A percentile compares a stretch with the other conserved stretches of the same genome.
phyloP scores from a whole-genome alignment of 2,113 vertebrate species.

The Gallinago media region DNA sequence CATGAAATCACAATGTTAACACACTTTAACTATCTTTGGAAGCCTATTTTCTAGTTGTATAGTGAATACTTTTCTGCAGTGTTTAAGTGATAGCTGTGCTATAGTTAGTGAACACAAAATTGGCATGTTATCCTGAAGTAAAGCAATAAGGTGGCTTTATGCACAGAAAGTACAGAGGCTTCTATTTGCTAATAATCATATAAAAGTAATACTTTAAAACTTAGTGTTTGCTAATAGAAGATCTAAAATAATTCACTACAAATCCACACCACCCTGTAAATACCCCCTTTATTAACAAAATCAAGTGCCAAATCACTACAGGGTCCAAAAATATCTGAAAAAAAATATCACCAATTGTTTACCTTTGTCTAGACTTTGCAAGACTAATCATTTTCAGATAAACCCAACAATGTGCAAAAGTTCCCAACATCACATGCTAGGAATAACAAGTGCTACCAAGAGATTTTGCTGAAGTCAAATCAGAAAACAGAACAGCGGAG shows the following conservation, averaged over 20 bases:
- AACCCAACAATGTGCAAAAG: conserved; percentile 79
- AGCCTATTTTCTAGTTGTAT: conserved; percentile 72
- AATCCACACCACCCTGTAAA: conserved; percentile 73
- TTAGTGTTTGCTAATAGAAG: conserved; percentile 89
- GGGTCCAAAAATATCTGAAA: conserved; percentile 65
- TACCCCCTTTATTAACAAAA: conserved; percentile 71
- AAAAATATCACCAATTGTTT: conserved; percentile 52
- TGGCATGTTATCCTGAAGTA: conserved; percentile 74
- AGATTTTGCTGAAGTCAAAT: conserved; percentile 62
- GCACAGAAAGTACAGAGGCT: conserved; percentile 71
- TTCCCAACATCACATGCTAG: conserved; percentile 63
- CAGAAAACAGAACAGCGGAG: conserved; percentile 39
- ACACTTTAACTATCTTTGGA: conserved; percentile 75
- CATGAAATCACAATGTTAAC: conserved; percentile 64
- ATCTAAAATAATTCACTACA: conserved; percentile 74
- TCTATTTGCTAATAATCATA: conserved; percentile 74
- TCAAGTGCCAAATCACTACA: conserved; percentile 81
- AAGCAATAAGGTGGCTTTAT: conserved; percentile 82
- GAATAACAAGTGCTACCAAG: conserved; percentile 76
- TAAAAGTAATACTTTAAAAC: conserved; percentile 80
- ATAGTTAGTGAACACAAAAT: conserved; percentile 77
- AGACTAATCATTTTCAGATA: conserved; percentile 79
- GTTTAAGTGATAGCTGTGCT: conserved; percentile 73
- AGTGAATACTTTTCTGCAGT: conserved; percentile 71
- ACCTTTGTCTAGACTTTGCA: conserved; percentile 81